phyloP scores from a whole-genome alignment of 2,113 vertebrate species.

The Tragelaphus strepsiceros region DNA sequence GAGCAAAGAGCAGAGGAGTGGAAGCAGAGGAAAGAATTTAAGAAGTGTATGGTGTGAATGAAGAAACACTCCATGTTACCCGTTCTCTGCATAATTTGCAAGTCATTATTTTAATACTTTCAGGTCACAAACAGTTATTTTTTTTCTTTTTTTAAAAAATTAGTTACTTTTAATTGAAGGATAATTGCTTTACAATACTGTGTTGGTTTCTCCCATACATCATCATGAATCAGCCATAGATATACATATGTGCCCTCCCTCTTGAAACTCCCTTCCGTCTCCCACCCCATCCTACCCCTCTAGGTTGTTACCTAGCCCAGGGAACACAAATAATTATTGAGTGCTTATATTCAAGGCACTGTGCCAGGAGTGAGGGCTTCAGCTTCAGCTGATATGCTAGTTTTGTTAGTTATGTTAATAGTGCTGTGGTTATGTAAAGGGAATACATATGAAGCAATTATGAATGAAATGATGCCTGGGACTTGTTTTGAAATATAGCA shows the following conservation, averaged over 20 bases:
- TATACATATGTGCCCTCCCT: background rate
- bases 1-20: background rate
- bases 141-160: background rate
- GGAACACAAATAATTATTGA: background rate
- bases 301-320: background rate
- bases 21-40: background rate
- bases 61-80: background rate
- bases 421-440: background rate
- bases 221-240: background rate
- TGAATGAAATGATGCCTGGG: background rate
- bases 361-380: background rate
- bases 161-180: background rate
- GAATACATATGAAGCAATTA: background rate
- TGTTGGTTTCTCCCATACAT: background rate
- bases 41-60: background rate
- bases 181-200: background rate
- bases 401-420: slow-evolving; percentile 7
- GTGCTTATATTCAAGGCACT: background rate
- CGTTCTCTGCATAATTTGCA: background rate
- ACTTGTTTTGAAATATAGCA: slow-evolving; percentile 36
- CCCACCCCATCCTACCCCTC: background rate
- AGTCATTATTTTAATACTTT: slow-evolving; percentile 23
- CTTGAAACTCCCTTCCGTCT: background rate
- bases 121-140: background rate
- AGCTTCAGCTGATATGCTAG: background rate